These are phyloP conservation scores for Drosophila melanosoma DNA, from an alignment of 2,888 invertebrate genomes.

Conservation along the genomic window DNA sequence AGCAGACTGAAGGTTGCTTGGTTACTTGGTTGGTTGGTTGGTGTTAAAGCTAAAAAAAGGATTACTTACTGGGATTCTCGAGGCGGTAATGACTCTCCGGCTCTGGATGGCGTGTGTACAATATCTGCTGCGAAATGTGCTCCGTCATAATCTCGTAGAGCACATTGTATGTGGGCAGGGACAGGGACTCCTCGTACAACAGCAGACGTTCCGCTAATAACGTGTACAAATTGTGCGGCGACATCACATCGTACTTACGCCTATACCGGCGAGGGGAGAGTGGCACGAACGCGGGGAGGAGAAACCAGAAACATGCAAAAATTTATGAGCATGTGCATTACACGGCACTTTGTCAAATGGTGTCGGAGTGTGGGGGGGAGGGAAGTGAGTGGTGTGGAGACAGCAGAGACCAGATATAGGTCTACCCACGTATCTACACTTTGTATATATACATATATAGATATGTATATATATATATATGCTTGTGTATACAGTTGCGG, in stretches of 20 bases:
- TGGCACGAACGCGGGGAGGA: not conserved
- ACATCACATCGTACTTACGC: conserved; percentile 99
- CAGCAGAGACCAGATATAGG: not conserved
- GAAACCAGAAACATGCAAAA: conserved; percentile 31
- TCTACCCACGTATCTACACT: not conserved
- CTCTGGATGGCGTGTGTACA: conserved; percentile 97
- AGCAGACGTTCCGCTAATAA: conserved; percentile 96
- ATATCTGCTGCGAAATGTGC: conserved; percentile 97
- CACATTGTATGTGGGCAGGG: conserved; percentile 98
- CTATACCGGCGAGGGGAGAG: conserved; percentile 85
- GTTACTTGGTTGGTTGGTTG: not conserved
- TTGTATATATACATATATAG: not conserved
- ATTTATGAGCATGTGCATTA: conserved; percentile 55
- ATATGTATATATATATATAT: not conserved
- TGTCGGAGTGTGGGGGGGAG: not conserved
- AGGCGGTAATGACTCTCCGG: conserved; percentile 97
- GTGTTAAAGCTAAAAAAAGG: conserved; percentile 4
- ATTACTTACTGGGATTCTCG: conserved; percentile 96
- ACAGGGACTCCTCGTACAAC: conserved; percentile 94
- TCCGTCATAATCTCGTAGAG: conserved; percentile 99
- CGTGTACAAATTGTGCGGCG: conserved; percentile 98
- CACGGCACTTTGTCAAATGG: conserved; percentile 47
- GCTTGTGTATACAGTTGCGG: not conserved
- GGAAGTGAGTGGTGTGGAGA: not conserved
- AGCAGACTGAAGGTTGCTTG: not conserved